Conservation (phyloP, 1,140 invertebrate genomes). For the Hestina assimilis region DNA sequence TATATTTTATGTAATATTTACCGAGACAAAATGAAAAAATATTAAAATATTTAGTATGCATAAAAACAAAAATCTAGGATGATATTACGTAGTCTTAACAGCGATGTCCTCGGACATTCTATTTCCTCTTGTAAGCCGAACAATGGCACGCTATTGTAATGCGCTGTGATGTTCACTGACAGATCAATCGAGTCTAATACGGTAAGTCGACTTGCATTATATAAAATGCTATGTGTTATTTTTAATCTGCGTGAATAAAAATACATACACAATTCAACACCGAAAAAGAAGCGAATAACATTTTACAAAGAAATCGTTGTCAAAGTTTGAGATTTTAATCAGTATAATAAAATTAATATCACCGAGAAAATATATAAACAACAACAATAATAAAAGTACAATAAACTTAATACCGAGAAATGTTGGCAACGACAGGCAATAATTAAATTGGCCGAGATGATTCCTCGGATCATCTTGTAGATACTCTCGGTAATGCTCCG, state of each 20-base stretch:
- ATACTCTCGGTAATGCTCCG: slow-evolving; percentile 16
- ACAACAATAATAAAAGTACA: slow-evolving; percentile 15
- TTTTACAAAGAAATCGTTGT: too few relatives aligned
- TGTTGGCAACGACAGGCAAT: slow-evolving; percentile 11
- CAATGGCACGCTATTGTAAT: slow-evolving; percentile 16
- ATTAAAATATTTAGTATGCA: too few relatives aligned
- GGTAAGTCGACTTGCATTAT: background rate
- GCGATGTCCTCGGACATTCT: background rate
- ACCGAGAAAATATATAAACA: too few relatives aligned
- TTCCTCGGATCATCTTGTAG: slow-evolving; percentile 20
- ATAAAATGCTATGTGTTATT: too few relatives aligned
- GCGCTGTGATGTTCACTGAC: slow-evolving; percentile 13
- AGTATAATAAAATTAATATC: too few relatives aligned
- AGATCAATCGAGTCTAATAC: slow-evolving; percentile 19
- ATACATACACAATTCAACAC: too few relatives aligned
- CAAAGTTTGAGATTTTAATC: too few relatives aligned
- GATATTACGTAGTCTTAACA: background rate
- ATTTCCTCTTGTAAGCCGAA: slow-evolving; percentile 7
- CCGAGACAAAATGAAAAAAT: too few relatives aligned
- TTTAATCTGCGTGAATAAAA: too few relatives aligned
- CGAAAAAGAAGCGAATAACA: too few relatives aligned
- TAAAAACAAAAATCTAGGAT: background rate
- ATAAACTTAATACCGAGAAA: slow-evolving; percentile 15
- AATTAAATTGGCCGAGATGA: slow-evolving; percentile 27
- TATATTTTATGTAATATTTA: too few relatives aligned